Base-by-base conservation (phyloP, 1,140 invertebrate genomes). In the Drosophila bipectinata region DNA sequence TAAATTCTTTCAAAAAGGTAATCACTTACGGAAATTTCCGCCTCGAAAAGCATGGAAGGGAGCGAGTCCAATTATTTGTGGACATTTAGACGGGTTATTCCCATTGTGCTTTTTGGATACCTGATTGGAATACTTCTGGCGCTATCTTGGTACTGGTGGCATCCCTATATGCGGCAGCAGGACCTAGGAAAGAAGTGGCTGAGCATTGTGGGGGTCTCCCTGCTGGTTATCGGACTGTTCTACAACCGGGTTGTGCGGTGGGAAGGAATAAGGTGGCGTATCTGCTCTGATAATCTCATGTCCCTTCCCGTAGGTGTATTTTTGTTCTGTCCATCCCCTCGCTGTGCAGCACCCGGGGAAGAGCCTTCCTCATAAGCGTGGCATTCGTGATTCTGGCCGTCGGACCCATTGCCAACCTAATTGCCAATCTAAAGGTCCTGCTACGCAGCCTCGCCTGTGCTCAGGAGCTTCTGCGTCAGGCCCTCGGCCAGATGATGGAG, bases 381-480 rank as follows among this genome's bases (percentile, higher is more conserved):
- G 95, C 95, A 3, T 94, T 97, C 57, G 93, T 97, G 10, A 90
- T 98, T 18, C 95, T 95, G 5, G 91, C 97, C 24, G 95, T 94
- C 1, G 96, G 97, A 10, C 97, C 97, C 0, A 94, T 94, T 0
- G 95, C 94, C 51, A 98, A 97, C 90, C 95, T 95, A 9, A 80
- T 96, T 21, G 94, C 94, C 72, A 98, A 98, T 91, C 94, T 95
- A 15, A 94, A 94, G 73, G 94, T 96, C 0, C 92, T 98, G 24
- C 94, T 96, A 0, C 95, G 96, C 77, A 96, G 95, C 45, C 89
- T 97, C 39, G 94, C 95, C 21, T 98, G 97, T 90, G 94, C 94
- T 59, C 96, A 97, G 92, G 96, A 95, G 84, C 94, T 95, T 91
- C 91, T 96, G 57, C 96, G 95, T 80, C 91, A 92, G 44, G 94